Base-by-base conservation (phyloP, 2,888 invertebrate species). In the Drosophila subquinaria region DNA sequence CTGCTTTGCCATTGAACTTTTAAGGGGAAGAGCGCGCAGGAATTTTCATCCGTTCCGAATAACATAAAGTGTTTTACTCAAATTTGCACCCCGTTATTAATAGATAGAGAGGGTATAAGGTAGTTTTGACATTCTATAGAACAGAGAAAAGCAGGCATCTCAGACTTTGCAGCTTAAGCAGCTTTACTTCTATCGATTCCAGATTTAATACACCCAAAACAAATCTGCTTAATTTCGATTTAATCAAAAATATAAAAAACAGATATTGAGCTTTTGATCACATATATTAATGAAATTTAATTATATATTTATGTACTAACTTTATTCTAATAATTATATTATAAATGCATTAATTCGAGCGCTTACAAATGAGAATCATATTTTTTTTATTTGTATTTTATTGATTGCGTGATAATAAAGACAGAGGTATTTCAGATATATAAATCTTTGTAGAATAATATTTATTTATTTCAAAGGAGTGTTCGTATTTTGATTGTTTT, bases 1-100 rank as follows among this genome's bases (percentile, higher is more conserved):
- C 10, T 68, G 48, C 23, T 83, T 86, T 60, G 47, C 11, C 2
- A 0, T 65, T 15, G 85, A 83, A 17, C 48, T 10, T 2, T 56
- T 8, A 4, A 56, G 48, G 53, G 59, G 42, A 17, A 60, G 23
- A 11, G 0, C 4, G 6, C 35, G 45, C 4, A 9, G 33, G 1
- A 1, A 15, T 15, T 9, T 38, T n/a, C n/a, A 6, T 8, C 9
- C 35, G n/a, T 4, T n/a, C 20, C n/a, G 9, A 15, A 33, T 56
- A 20, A 36, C 47, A 33, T 48, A 48, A 33, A 45, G 20, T 36
- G 4, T 47, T 11, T 13, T 35, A 33, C 35, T 50, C 11, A 13
- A 17, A 11, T 33, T n/a, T 3, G 8, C 33, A 30, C 17, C n/a
- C 30, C 33, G 42, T 6, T 33, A 2, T 30, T 4, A 43, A 11